Evolutionary conservation across 2,888 invertebrate species (phyloP).

Genomic region (Ecdyonurus torrentis): DNA sequence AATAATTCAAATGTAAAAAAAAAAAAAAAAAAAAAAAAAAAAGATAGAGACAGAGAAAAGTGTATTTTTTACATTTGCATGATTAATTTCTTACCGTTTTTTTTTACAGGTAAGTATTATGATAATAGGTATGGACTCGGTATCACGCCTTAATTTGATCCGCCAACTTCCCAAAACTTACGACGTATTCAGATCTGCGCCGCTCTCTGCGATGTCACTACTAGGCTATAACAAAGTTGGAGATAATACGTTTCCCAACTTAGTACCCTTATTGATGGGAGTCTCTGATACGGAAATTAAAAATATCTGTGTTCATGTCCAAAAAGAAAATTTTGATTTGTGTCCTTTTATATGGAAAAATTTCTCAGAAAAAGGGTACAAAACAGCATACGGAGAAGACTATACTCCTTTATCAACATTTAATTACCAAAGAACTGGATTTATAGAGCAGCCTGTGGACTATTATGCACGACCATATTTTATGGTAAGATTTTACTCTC

Average conservation of each 20-base stretch:
- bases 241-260: constrained; percentile 86
- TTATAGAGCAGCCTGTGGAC: constrained; percentile 60
- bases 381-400: constrained; percentile 72
- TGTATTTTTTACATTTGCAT: too few relatives aligned
- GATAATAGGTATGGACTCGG: constrained; percentile 53
- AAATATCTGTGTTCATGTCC: too few relatives aligned
- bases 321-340: too few relatives aligned
- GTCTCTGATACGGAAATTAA: not conserved
- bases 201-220: constrained; percentile 53
- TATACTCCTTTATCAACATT: constrained; percentile 61
- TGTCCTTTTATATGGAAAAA: constrained; percentile 77
- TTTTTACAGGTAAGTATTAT: constrained; percentile 3
- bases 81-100: too few relatives aligned
- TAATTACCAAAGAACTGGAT: constrained; percentile 61
- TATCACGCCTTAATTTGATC: constrained; percentile 70
- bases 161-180: constrained; percentile 65
- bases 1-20: too few relatives aligned
- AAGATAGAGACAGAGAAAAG: too few relatives aligned
- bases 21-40: too few relatives aligned
- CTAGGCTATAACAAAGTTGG: constrained; percentile 85
- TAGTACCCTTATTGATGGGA: constrained; percentile 66
- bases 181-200: constrained; percentile 30
- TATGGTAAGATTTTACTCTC: constrained; percentile 25
- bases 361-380: constrained; percentile 50
- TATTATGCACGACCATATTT: constrained; percentile 66